Evolutionary conservation across 2,113 vertebrate species (phyloP).

Genomic region (Pelvicachromis taeniatus): DNA sequence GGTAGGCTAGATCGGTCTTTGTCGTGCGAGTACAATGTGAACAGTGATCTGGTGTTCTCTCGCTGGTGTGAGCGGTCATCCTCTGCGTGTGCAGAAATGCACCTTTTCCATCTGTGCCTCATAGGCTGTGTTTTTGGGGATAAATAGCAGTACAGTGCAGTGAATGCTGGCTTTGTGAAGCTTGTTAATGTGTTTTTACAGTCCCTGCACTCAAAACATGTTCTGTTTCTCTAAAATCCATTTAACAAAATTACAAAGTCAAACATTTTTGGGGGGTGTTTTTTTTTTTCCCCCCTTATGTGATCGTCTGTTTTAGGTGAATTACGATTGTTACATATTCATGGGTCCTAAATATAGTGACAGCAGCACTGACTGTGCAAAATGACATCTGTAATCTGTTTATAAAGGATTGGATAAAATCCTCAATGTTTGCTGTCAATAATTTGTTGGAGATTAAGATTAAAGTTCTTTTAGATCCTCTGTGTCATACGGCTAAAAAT

Average conservation of each 20-base stretch:
- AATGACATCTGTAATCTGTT: background rate
- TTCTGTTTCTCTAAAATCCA: background rate
- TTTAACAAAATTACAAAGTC: background rate
- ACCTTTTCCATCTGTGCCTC: background rate
- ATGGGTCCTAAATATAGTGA: background rate
- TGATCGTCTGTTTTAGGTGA: background rate
- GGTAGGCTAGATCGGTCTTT: background rate
- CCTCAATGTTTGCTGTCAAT: background rate
- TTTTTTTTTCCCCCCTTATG: background rate
- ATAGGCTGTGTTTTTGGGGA: background rate
- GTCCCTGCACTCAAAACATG: rapidly evolving
- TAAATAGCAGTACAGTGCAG: background rate
- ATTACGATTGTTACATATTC: background rate
- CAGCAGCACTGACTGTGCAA: background rate
- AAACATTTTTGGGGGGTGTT: background rate
- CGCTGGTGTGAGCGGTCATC: background rate
- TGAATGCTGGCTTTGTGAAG: background rate
- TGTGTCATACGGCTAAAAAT: background rate
- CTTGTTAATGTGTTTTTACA: background rate
- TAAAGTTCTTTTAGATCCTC: background rate
- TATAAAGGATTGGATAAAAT: background rate
- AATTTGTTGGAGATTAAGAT: background rate
- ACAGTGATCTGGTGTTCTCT: background rate
- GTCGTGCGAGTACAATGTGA: background rate
- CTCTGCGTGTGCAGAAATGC: background rate